Base-by-base conservation (phyloP, 2,888 invertebrate genomes). In the Sphaeridia pumilis region DNA sequence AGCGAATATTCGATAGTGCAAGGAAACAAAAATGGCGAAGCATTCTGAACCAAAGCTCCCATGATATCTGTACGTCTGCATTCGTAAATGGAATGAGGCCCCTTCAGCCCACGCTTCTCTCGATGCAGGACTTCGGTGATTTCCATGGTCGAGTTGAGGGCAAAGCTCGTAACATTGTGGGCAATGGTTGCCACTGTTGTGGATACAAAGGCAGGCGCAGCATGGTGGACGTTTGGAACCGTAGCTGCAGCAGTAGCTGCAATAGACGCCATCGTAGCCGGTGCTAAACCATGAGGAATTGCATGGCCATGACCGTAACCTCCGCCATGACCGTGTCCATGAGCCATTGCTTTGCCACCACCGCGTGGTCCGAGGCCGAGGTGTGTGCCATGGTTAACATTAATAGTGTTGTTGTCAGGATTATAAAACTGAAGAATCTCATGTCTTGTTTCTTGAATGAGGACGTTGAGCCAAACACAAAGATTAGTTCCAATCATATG, bases 401-500 rank as follows among this genome's bases (percentile, higher is more conserved):
- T 58, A 17, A 57, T 55, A 7, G 61, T 58, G 44, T 58, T 54
- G 26, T 60, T 60, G 27, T 87, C 87, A 0, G 87, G 87, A 69
- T 87, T 84, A 71, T 88, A 87, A 71, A 90, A 87, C 1, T 87
- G 87, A 43, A 89, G 76, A 62, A 93, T 89, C 73, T 93, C 92
- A 70, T 92, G 93, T 70, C 93, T 88, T 0, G 93, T 93, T 73
- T 95, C 94, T 71, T 90, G 87, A 2, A 94, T 86, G 25, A 94
- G 76, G 0, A 92, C 92, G 69, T 89, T 87, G 36, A 95, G 75
- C 97, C 97, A 97, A 20, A 95, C 93, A 63, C 94, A 94, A 47
- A 97, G 74, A 73, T 97, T 97, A 12, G 95, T 94, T 24, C 94
- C 95, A 53, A 97, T 87, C 89, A 97, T 90, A 71, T 97, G 97